Evolutionary conservation across 2,888 invertebrate genomes (phyloP).

Genomic region (Tridacna crocea): DNA sequence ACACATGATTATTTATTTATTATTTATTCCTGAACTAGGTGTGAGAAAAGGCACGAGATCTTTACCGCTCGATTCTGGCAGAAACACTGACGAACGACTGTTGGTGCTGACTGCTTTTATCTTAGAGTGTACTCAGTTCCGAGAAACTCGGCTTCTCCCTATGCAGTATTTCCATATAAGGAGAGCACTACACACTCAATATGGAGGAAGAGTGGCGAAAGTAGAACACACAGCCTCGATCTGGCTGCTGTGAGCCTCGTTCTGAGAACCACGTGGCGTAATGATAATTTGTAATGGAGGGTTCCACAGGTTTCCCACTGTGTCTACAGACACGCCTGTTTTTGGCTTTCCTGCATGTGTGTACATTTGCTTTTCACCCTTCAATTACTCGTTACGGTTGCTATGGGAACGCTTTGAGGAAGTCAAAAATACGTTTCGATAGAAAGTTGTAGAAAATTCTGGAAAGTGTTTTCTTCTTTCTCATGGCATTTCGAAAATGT

Average conservation of each 20-base stretch:
- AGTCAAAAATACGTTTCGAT: constrained; percentile 5
- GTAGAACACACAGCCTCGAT: constrained; percentile 40
- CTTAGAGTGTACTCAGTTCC: constrained; percentile 40
- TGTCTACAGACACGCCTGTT: constrained; percentile 41
- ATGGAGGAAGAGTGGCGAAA: constrained; percentile 46
- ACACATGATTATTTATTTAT: constrained; percentile 65
- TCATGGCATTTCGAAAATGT: constrained; percentile 5
- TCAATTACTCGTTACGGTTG: constrained; percentile 16
- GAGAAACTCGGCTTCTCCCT: constrained; percentile 54
- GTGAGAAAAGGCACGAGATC: constrained; percentile 44
- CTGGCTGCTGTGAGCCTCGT: constrained; percentile 17
- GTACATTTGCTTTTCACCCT: constrained; percentile 29
- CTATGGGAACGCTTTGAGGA: constrained; percentile 20
- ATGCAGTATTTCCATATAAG: constrained; percentile 55
- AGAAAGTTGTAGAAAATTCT: constrained; percentile 11
- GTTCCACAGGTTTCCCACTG: constrained; percentile 29
- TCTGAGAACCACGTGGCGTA: constrained; percentile 18
- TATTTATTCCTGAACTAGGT: constrained; percentile 34
- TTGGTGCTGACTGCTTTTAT: constrained; percentile 44
- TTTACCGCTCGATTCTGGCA: constrained; percentile 43
- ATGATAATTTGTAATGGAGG: constrained; percentile 21
- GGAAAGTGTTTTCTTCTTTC: background rate
- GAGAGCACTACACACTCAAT: constrained; percentile 46
- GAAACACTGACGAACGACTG: constrained; percentile 50
- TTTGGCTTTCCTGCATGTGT: constrained; percentile 38